A percentile compares a stretch with the other conserved stretches of the same genome.
phyloP scores from a whole-genome alignment of 2,113 vertebrate genomes.

The Neolamprologus sp. region DNA sequence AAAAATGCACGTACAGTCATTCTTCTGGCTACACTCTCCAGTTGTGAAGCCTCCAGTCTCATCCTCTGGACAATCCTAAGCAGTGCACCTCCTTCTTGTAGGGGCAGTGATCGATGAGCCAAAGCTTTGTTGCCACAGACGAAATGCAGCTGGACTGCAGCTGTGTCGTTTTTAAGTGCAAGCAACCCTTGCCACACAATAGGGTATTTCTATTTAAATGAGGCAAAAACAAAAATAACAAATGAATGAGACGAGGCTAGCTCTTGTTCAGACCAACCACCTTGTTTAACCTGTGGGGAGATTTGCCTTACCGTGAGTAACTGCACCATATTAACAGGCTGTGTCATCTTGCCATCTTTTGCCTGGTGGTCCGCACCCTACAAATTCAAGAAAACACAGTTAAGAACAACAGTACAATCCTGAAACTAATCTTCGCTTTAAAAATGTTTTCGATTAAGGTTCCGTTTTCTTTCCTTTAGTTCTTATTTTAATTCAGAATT shows the following conservation, averaged over 20 bases:
- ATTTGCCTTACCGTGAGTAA: conserved; percentile 81
- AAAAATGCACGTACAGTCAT: conserved; percentile 81
- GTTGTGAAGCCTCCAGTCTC: conserved; percentile 90
- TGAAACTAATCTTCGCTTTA: background rate
- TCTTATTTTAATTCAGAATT: background rate
- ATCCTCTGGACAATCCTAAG: conserved; percentile 94
- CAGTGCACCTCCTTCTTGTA: conserved; percentile 86
- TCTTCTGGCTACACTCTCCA: conserved; percentile 91
- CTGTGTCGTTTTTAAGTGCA: conserved; percentile 94
- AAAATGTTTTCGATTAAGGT: background rate
- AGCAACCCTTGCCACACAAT: conserved; percentile 98
- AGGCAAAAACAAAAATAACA: background rate
- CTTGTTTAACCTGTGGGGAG: background rate
- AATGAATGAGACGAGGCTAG: background rate
- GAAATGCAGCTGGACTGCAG: conserved; percentile 95
- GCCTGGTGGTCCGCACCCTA: conserved; percentile 74
- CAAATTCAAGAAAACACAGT: conserved; percentile 22
- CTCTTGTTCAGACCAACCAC: background rate
- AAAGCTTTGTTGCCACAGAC: conserved; percentile 94
- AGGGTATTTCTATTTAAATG: conserved; percentile 84
- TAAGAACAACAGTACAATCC: background rate
- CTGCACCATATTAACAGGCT: conserved; percentile 94
- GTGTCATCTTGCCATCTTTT: conserved; percentile 82
- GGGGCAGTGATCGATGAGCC: conserved; percentile 88
- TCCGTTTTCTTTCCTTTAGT: background rate